These are phyloP conservation scores for Corydoras maculifer DNA, from an alignment of 2,113 vertebrate genomes.

Conservation along the genomic window DNA sequence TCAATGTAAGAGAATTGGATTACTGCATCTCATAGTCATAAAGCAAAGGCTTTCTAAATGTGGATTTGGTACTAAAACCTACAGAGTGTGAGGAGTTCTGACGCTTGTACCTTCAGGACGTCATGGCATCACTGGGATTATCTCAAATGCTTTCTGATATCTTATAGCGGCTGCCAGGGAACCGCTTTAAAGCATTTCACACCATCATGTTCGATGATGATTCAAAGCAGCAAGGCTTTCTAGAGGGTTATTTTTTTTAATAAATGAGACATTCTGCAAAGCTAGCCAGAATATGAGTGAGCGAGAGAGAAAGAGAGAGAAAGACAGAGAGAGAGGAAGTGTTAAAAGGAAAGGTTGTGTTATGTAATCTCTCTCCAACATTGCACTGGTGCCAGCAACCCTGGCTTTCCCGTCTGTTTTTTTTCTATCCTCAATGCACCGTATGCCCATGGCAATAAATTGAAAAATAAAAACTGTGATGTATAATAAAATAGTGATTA, in stretches of 20 bases:
- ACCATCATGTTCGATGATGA: conserved; percentile 15
- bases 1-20: too few relatives aligned
- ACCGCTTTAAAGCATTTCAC: background rate
- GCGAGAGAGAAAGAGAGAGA: background rate
- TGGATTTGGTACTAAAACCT: background rate
- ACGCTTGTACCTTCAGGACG: conserved; percentile 1
- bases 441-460: background rate
- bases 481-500: background rate
- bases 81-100: background rate
- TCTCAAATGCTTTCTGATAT: background rate
- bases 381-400: conserved; percentile 29
- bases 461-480: background rate
- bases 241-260: conserved; percentile 17
- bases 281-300: conserved; percentile 7
- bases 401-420: conserved; percentile 31
- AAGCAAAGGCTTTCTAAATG: background rate
- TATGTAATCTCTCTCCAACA: conserved; percentile 29
- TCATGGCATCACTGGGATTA: background rate
- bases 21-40: too few relatives aligned
- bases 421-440: conserved; percentile 27
- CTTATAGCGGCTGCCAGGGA: background rate
- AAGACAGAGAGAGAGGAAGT: background rate
- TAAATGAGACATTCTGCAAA: conserved; percentile 12
- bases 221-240: background rate
- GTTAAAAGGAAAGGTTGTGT: conserved; percentile 3